Conservation (phyloP, 1,140 invertebrate genomes). For the Holcopasites calliopsidis region DNA sequence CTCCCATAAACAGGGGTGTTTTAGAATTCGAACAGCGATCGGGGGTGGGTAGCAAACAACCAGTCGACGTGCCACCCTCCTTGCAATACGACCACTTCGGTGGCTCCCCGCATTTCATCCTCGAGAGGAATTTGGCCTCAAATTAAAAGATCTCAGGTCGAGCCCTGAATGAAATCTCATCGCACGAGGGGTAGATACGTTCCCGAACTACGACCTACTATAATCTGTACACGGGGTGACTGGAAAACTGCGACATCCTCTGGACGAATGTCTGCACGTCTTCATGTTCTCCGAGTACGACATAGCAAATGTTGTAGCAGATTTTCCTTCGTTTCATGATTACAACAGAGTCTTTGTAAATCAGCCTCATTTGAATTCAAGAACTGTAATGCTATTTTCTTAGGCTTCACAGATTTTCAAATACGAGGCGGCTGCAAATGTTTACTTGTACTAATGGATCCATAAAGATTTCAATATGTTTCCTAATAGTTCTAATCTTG, state of each 20-base stretch:
- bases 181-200: conserved; percentile 62
- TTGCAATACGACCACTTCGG: conserved; percentile 64
- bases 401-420: neutral
- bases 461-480: neutral
- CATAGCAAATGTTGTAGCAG: neutral
- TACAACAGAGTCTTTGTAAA: neutral
- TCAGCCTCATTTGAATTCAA: no score
- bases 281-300: no score
- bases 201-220: conserved; percentile 60
- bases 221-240: conserved; percentile 58
- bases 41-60: conserved; percentile 60
- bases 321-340: neutral
- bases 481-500: neutral
- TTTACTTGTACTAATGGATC: no score
- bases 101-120: conserved; percentile 74
- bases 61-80: conserved; percentile 60
- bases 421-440: neutral
- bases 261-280: neutral
- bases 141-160: conserved; percentile 78
- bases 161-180: conserved; percentile 70
- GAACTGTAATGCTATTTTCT: neutral
- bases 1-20: conserved; percentile 64
- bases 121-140: conserved; percentile 78
- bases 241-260: conserved; percentile 9
- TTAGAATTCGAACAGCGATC: conserved; percentile 65